Percentiles rank a stretch among this genome's conserved stretches.
These are phyloP conservation scores for Cichladusa arquata DNA, from an alignment of 2,113 vertebrate genomes.

Conservation along the genomic window DNA sequence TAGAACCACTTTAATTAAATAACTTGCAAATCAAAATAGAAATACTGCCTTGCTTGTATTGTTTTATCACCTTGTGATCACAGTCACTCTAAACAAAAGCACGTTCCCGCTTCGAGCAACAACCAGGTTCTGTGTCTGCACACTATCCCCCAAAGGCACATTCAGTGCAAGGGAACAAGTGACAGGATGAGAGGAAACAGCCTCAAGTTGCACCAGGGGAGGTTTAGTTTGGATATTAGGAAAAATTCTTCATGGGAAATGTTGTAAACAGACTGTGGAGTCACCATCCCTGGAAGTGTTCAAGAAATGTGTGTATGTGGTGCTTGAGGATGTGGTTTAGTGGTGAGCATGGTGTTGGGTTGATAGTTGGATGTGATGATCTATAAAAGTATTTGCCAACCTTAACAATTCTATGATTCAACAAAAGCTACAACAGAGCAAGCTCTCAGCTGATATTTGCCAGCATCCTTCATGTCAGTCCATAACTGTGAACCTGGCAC, in stretches of 20 bases:
- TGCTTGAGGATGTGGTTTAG: background rate
- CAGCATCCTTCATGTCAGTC: rapidly evolving
- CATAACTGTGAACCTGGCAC: background rate
- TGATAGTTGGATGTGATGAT: background rate
- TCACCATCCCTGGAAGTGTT: background rate
- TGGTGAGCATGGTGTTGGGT: background rate
- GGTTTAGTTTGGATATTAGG: background rate
- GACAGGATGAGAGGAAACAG: background rate
- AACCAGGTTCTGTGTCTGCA: rapidly evolving
- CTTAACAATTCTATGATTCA: background rate
- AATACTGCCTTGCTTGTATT: background rate
- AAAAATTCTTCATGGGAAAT: background rate
- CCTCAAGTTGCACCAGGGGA: background rate
- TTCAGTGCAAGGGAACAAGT: background rate
- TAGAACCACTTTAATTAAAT: background rate
- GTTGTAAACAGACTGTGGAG: background rate
- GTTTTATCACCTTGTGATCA: background rate
- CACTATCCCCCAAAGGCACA: background rate
- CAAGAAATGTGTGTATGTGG: background rate
- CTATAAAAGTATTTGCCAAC: background rate
- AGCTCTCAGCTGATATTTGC: background rate
- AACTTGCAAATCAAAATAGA: background rate
- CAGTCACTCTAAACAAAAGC: background rate
- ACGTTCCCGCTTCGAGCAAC: background rate
- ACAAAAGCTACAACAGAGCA: background rate